Base-by-base conservation (phyloP, 2,113 vertebrate genomes). In the Cyprinus carpio region DNA sequence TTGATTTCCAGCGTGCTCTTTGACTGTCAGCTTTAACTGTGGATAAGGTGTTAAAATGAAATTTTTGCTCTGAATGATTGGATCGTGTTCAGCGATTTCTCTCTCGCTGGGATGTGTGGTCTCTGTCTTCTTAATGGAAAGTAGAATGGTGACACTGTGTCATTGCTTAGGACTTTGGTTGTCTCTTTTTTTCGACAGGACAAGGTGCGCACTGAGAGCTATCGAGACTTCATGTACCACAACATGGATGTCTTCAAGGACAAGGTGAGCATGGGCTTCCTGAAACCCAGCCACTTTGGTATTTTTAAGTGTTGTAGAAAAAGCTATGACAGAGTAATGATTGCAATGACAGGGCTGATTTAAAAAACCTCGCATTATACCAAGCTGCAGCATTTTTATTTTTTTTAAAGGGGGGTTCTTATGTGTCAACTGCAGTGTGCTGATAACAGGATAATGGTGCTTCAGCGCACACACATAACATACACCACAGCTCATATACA, bases 171-270 rank as follows among this genome's bases (percentile, higher is more conserved):
- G n/a, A 16, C 67, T 58, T 79, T 89, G n/a, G 87, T 60, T 51
- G 27, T 80, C 54, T 72, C 31, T 18, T 75, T 82, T 34, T 56
- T 12, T 18, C 12, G 31, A 0, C 88, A 99, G 98, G 98, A 99
- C 90, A 96, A 93, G 93, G 95, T 99, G 12, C 96, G 98, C 62
- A 99, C 97, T 0, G 96, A 98, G 92, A 96, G 95, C 91, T 99
- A 99, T 92, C 93, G 97, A 6, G 95, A 99, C 92, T 99, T 99
- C 94, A 96, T 98, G 90, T 97, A 96, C 90, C 90, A 91, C 84
- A 99, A 99, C 90, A 89, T 95, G 1, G 96, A 98, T 4, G 92
- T 98, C 90, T 99, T 99, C 95, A 95, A 91, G 94, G 96, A 97
- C 93, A 99, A 99, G 96, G 98, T 99, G 89, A 94, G 96, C 88